Evolutionary conservation across 2,888 invertebrate genomes (phyloP).

Genomic region (Hypena proboscidalis): DNA sequence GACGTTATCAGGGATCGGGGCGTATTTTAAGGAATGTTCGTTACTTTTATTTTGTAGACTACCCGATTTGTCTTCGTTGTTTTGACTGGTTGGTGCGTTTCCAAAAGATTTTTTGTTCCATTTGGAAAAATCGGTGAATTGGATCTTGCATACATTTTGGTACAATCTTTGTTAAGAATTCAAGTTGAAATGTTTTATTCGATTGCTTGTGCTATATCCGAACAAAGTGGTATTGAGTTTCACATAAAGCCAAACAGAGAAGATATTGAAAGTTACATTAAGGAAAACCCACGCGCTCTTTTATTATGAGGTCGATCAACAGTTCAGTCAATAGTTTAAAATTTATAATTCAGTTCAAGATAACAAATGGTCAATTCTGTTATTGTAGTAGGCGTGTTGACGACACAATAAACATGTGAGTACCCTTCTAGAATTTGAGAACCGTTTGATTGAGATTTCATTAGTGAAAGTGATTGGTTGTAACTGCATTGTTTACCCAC

Average conservation of each 20-base stretch:
- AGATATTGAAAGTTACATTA: not conserved
- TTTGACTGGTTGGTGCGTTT: slow-evolving; percentile 25
- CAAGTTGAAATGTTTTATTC: too few relatives aligned
- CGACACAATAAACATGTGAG: not conserved
- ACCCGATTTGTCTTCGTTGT: slow-evolving; percentile 35
- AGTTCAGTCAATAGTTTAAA: slow-evolving; percentile 4
- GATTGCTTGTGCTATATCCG: too few relatives aligned
- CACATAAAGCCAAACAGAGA: too few relatives aligned
- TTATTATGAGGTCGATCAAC: slow-evolving; percentile 11
- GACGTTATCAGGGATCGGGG: slow-evolving; percentile 66
- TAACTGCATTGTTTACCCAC: too few relatives aligned
- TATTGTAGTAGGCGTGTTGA: slow-evolving; percentile 3
- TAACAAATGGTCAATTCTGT: slow-evolving; percentile 3
- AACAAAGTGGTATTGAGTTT: too few relatives aligned
- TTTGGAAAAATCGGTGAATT: not conserved
- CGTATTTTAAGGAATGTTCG: slow-evolving; percentile 52
- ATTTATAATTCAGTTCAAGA: slow-evolving; percentile 3
- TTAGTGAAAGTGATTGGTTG: too few relatives aligned
- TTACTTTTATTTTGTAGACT: slow-evolving; percentile 38
- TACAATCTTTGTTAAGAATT: not conserved
- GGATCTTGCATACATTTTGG: not conserved
- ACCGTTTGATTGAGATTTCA: too few relatives aligned
- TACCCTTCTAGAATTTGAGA: not conserved
- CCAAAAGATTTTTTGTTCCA: not conserved
- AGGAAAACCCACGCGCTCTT: not conserved